A percentile compares a stretch with the other conserved stretches of the same genome.
Conservation (phyloP, 2,113 vertebrate species). For the Melanerpes formicivorus region DNA sequence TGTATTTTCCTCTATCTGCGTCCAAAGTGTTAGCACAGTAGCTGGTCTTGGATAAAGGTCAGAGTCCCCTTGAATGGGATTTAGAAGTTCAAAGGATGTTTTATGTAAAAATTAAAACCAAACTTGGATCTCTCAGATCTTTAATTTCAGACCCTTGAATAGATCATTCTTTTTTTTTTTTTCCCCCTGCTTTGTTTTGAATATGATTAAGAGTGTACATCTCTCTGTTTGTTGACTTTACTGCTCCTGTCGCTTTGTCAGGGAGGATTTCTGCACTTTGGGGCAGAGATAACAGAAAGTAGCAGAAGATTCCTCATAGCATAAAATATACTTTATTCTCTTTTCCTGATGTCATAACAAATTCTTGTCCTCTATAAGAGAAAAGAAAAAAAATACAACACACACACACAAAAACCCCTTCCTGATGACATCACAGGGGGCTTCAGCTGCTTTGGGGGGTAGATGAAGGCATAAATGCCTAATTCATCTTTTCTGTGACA, state of each 20-base stretch:
- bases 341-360: conserved; percentile 65
- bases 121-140: conserved; percentile 53
- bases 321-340: conserved; percentile 47
- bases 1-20: conserved; percentile 63
- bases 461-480: conserved; percentile 60
- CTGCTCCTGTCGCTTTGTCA: conserved; percentile 44
- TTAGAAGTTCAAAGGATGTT: conserved; percentile 70
- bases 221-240: conserved; percentile 38
- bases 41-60: conserved; percentile 70
- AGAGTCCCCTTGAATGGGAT: conserved; percentile 71
- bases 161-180: conserved; percentile 47
- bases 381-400: background rate
- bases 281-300: conserved; percentile 39
- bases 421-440: conserved; percentile 71
- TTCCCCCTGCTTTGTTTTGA: conserved; percentile 55
- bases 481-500: conserved; percentile 66
- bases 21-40: conserved; percentile 71
- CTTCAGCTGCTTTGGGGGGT: conserved; percentile 62
- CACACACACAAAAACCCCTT: conserved; percentile 33
- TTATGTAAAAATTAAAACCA: conserved; percentile 57
- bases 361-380: conserved; percentile 46
- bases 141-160: conserved; percentile 61
- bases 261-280: conserved; percentile 34
- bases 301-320: conserved; percentile 57
- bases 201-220: conserved; percentile 34